phyloP scores from a whole-genome alignment of 2,888 invertebrate genomes.

The Malthinus flaveolus region DNA sequence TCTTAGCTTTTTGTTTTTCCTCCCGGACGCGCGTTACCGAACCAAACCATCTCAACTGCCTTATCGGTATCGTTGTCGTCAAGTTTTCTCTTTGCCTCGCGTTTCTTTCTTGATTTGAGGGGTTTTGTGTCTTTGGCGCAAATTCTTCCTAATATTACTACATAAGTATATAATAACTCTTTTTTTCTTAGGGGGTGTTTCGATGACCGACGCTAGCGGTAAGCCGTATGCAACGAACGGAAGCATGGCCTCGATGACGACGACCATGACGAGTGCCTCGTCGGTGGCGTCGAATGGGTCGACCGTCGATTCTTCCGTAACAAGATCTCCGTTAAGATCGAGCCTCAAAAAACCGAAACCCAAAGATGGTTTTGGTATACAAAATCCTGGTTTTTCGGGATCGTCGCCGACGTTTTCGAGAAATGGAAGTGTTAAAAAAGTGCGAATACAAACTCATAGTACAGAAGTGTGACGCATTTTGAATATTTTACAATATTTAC shows the following conservation, averaged over 20 bases:
- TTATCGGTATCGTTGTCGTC: no score
- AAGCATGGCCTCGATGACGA: slow-evolving; percentile 65
- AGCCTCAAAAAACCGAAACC: slow-evolving; percentile 83
- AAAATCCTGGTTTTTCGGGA: slow-evolving; percentile 83
- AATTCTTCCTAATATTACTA: no score
- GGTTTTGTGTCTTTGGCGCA: no score
- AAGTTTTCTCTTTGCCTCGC: no score
- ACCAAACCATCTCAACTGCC: no score
- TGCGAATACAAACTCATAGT: slow-evolving; percentile 88
- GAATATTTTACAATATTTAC: neutral
- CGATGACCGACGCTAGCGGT: slow-evolving; percentile 86
- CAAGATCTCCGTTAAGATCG: slow-evolving; percentile 70
- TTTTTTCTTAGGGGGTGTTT: slow-evolving; percentile 56
- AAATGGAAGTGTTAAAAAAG: slow-evolving; percentile 88
- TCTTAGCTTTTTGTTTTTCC: no score
- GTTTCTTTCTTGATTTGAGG: no score
- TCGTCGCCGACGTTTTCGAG: slow-evolving; percentile 82
- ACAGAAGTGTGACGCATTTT: slow-evolving; percentile 67
- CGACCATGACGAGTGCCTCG: slow-evolving; percentile 63
- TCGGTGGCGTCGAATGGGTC: slow-evolving; percentile 54
- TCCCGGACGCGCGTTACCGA: no score
- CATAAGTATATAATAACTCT: neutral
- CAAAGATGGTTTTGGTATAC: slow-evolving; percentile 75
- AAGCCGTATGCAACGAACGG: slow-evolving; percentile 67
- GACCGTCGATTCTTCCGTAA: slow-evolving; percentile 57